Base-by-base conservation (phyloP, 2,797 vertebrate genomes). In the Adelosebastes latens region DNA sequence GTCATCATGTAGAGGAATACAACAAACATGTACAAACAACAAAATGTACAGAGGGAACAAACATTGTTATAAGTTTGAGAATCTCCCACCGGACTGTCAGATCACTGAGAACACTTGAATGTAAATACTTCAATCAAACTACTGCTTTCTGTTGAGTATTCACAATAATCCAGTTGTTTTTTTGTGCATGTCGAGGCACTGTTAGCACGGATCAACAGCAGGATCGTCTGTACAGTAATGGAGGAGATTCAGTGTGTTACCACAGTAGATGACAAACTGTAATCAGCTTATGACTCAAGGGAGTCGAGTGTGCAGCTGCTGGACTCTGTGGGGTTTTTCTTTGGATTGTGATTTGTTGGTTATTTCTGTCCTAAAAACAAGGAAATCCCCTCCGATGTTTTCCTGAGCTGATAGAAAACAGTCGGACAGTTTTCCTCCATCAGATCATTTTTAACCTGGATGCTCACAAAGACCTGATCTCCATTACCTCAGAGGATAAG, bases 221-320 rank as follows among this genome's bases (percentile, higher is more conserved):
- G 70, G 63, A 55, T 59, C 4, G 2, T 52, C 53, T 24, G 64
- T n/a, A 52, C 36, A 18, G 22, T 46, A 18, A 46, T 4, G 10
- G 22, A 39, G 8, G 60, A 80, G 39, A 25, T 12, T 61, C 75
- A 63, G 22, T 8, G 68, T 72, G 62, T 56, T 67, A 70, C 59
- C 34, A 61, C 77, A 71, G 69, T 8, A 12, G 20, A 75, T 52
- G 31, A 81, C 52, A 42, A 49, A 34, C 59, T 27, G 72, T 88
- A 75, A 83, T 81, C 85, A 69, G 85, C 82, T 83, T 77, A 82
- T 10, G 20, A 14, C 22, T 42, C 36, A 10, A 22, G 34, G 36
- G 22, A 64, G 31, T 32, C 9, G 29, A 6, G 59, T 36, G 36
- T 72, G 58, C 80, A 81, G 74, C 56, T 75, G 70, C 62, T 46